phyloP scores from a whole-genome alignment of 2,888 invertebrate species.

The Penaeus monodon region DNA sequence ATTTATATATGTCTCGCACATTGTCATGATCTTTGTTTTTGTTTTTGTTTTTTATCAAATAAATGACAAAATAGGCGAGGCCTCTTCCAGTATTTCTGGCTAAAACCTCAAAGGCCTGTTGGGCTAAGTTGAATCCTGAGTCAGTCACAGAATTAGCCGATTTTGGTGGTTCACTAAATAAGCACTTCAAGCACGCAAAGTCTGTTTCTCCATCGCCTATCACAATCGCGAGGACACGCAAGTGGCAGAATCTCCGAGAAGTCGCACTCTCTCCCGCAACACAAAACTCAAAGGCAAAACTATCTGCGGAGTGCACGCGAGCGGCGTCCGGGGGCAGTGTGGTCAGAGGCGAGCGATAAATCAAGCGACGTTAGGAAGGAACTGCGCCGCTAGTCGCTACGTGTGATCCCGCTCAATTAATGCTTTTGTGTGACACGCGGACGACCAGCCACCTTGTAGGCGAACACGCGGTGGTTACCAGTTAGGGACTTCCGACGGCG shows the following conservation, averaged over 20 bases:
- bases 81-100: background rate
- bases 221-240: too few species aligned
- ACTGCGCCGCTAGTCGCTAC: conserved; percentile 1
- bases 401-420: conserved; percentile 60
- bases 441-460: conserved; percentile 53
- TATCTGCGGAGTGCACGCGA: background rate
- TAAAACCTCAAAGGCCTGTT: too few species aligned
- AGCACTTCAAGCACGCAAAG: too few species aligned
- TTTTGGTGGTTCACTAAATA: too few species aligned
- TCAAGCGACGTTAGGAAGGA: conserved; percentile 15
- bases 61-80: background rate
- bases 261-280: too few species aligned
- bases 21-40: conserved; percentile 16
- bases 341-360: conserved; percentile 5
- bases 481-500: conserved; percentile 45
- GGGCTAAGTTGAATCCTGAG: too few species aligned
- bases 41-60: conserved; percentile 1
- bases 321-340: conserved; percentile 1
- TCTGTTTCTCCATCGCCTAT: too few species aligned
- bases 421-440: conserved; percentile 62
- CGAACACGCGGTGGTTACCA: conserved; percentile 44
- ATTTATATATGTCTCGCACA: conserved; percentile 62
- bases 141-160: too few species aligned
- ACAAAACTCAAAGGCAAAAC: too few species aligned
- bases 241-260: too few species aligned